Base-by-base conservation (phyloP, 2,113 vertebrate genomes). In the Strigops habroptila region DNA sequence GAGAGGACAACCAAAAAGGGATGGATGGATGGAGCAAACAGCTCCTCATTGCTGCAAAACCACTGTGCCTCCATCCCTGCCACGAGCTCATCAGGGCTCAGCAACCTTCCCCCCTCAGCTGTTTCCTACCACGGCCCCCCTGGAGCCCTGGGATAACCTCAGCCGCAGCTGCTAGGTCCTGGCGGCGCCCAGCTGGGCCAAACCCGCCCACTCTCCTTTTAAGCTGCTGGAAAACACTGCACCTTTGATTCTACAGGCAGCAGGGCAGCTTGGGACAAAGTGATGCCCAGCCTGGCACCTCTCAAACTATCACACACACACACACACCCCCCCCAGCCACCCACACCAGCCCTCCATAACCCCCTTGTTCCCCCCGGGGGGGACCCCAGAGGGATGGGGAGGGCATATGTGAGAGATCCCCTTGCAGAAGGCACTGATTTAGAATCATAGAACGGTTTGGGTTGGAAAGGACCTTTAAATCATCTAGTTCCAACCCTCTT, bases 311-410 rank as follows among this genome's bases (percentile, higher is more conserved):
- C n/a, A n/a, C n/a, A n/a, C n/a, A n/a, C n/a, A n/a, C n/a, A n/a
- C n/a, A n/a, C n/a, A 18, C 2, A 86, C 41, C 7, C 35, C 23
- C n/a, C 25, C 9, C 2, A 7, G 11, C n/a, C 68, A 65, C 69
- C 69, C 10, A 0, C 41, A 69, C 9, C 65, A 63, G 69, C 18
- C 33, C 25, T 27, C 15, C 13, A 10, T 6, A 1, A 5, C 41
- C 37, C 24, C 35, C 39, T 17, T 5, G 1, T 9, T 28, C 1
- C 9, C 18, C 7, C 19, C 0, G 4, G 10, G 2, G n/a, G 44
- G 27, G 31, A 74, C 27, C 30, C 41, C 57, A n/a, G n/a, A 44
- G 53, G 81, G 68, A 24, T 1, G 30, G 35, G 46, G 48, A 88
- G 86, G 57, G 57, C 76, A 90, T 33, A 70, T 7, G 33, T 1